These are phyloP conservation scores for Ypsolopha scabrella DNA, from an alignment of 2,888 invertebrate species.

Conservation along the genomic window DNA sequence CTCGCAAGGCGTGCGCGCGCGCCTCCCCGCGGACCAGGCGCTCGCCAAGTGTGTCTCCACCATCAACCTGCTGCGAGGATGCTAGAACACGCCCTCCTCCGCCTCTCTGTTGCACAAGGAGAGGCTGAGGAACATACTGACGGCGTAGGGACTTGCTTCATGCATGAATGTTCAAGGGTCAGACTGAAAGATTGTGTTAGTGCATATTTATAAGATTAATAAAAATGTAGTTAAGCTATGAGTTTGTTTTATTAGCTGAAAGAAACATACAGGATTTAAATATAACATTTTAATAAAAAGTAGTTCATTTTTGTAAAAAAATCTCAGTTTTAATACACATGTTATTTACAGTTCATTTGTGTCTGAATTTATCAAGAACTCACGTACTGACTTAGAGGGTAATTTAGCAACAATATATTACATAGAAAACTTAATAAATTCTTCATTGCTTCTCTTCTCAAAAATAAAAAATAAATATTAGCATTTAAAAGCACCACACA, in stretches of 20 bases:
- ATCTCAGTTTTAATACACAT: too few species aligned
- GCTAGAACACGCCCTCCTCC: constrained; percentile 38
- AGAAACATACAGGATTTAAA: too few species aligned
- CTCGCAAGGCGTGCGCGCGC: constrained; percentile 82
- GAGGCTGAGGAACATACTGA: not conserved
- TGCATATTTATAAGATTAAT: not conserved
- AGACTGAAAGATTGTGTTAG: not conserved
- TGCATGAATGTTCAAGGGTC: not conserved
- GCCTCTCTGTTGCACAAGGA: not conserved
- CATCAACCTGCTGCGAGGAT: constrained; percentile 86
- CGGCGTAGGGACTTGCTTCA: not conserved
- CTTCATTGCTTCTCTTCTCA: constrained; percentile 9
- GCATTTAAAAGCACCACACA: constrained; percentile 10
- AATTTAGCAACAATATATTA: constrained; percentile 1
- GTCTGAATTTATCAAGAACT: too few species aligned
- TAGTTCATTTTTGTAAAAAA: too few species aligned
- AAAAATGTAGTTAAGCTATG: too few species aligned
- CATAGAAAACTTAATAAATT: constrained; percentile 8
- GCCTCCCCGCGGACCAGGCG: constrained; percentile 80
- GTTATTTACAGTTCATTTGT: too few species aligned
- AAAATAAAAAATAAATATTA: constrained; percentile 10
- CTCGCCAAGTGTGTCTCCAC: constrained; percentile 85
- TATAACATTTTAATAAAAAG: too few species aligned
- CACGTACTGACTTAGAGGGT: too few species aligned
- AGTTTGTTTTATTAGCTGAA: too few species aligned